These are phyloP conservation scores for Troides oblongomaculatus DNA, from an alignment of 2,888 invertebrate genomes.

Conservation along the genomic window DNA sequence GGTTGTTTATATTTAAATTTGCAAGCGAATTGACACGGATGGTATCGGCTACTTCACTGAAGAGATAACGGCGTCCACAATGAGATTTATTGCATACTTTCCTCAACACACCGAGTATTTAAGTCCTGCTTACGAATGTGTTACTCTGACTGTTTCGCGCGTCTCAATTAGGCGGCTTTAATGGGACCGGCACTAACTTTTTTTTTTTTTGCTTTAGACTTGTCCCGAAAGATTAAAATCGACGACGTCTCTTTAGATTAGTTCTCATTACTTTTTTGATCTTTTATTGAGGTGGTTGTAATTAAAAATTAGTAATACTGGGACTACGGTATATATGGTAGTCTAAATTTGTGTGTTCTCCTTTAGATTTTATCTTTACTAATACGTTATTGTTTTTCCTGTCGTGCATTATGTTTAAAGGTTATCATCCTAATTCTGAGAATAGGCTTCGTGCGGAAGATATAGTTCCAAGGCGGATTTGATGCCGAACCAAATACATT, in stretches of 20 bases:
- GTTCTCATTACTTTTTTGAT: too few species aligned
- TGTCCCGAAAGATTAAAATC: slow-evolving; percentile 35
- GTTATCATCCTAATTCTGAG: too few species aligned
- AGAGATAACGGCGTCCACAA: slow-evolving; percentile 68
- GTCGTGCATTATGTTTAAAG: too few species aligned
- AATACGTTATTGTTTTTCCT: too few species aligned
- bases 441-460: too few species aligned
- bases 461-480: too few species aligned
- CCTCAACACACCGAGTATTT: slow-evolving; percentile 53
- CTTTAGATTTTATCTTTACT: too few species aligned
- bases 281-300: too few species aligned
- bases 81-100: slow-evolving; percentile 74
- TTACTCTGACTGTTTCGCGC: slow-evolving; percentile 53
- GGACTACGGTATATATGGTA: too few species aligned
- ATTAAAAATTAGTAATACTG: too few species aligned
- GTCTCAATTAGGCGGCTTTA: slow-evolving; percentile 66
- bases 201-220: slow-evolving; percentile 28
- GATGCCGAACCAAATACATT: too few species aligned
- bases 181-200: slow-evolving; percentile 52
- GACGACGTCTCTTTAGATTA: slow-evolving; percentile 14
- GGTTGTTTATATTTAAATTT: slow-evolving; percentile 70
- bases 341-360: too few species aligned
- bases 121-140: slow-evolving; percentile 52
- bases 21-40: slow-evolving; percentile 58
- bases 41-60: slow-evolving; percentile 69